These are phyloP conservation scores for Malacosoma neustria DNA, from an alignment of 2,888 invertebrate species.

Conservation along the genomic window DNA sequence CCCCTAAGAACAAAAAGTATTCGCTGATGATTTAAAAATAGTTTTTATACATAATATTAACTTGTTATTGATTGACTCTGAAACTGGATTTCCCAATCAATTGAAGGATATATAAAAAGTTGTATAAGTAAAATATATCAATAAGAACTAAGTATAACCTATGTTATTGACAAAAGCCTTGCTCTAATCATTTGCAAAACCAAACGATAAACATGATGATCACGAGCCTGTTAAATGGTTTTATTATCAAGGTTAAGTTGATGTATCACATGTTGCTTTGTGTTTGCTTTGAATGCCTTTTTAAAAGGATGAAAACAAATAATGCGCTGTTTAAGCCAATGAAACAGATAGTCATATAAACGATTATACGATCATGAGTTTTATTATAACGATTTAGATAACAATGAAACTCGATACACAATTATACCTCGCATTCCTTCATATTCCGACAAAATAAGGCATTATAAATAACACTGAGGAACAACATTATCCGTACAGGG, in stretches of 20 bases:
- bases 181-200: neutral
- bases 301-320: too few species aligned
- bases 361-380: too few species aligned
- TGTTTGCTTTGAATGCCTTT: neutral
- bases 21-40: neutral
- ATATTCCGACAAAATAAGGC: too few species aligned
- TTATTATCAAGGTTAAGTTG: neutral
- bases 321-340: too few species aligned
- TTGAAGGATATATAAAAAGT: neutral
- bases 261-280: neutral
- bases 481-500: too few species aligned
- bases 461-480: too few species aligned
- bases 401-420: too few species aligned
- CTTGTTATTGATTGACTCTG: too few species aligned
- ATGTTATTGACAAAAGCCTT: constrained; percentile 1
- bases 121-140: neutral
- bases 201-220: neutral
- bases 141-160: neutral
- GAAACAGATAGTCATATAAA: too few species aligned
- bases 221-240: neutral
- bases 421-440: too few species aligned
- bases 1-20: neutral
- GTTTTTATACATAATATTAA: neutral
- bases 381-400: too few species aligned
- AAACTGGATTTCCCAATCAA: neutral